phyloP scores from a whole-genome alignment of 2,888 invertebrate species.

The Icerya purchasi region DNA sequence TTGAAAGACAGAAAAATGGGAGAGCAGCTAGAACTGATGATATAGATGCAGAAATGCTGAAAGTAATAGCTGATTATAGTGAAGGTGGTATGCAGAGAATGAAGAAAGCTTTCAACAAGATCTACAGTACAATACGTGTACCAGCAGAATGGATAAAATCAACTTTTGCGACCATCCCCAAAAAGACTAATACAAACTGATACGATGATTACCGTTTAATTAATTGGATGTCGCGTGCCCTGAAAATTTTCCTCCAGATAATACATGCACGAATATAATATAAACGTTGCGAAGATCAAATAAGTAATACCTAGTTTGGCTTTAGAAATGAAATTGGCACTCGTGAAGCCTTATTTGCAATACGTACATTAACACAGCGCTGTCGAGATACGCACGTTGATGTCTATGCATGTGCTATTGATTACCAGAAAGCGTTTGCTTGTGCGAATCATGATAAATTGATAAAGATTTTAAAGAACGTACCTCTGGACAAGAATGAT shows the following conservation, averaged over 20 bases:
- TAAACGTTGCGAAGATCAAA: conserved; percentile 13
- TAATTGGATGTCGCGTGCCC: conserved; percentile 14
- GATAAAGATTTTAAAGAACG: conserved; percentile 14
- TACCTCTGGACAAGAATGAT: conserved; percentile 8
- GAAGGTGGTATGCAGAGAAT: background rate
- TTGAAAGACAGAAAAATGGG: background rate
- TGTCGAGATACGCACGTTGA: conserved; percentile 7
- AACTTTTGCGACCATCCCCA: background rate
- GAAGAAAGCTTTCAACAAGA: background rate
- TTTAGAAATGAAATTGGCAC: conserved; percentile 15
- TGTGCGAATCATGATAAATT: conserved; percentile 14
- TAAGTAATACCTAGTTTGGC: conserved; percentile 17
- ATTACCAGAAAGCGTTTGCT: conserved; percentile 19
- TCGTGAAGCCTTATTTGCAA: conserved; percentile 12
- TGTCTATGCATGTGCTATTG: conserved; percentile 10
- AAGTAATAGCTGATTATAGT: background rate
- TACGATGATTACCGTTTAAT: conserved; percentile 15
- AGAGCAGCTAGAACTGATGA: background rate
- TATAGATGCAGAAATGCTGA: background rate
- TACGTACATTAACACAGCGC: conserved; percentile 10
- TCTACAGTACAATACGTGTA: background rate
- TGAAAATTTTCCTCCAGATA: conserved; percentile 12
- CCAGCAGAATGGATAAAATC: background rate
- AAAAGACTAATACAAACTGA: background rate
- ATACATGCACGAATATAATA: conserved; percentile 11